These are phyloP conservation scores for Drosophila pectinifera DNA, from an alignment of 1,140 invertebrate genomes.

Conservation along the genomic window DNA sequence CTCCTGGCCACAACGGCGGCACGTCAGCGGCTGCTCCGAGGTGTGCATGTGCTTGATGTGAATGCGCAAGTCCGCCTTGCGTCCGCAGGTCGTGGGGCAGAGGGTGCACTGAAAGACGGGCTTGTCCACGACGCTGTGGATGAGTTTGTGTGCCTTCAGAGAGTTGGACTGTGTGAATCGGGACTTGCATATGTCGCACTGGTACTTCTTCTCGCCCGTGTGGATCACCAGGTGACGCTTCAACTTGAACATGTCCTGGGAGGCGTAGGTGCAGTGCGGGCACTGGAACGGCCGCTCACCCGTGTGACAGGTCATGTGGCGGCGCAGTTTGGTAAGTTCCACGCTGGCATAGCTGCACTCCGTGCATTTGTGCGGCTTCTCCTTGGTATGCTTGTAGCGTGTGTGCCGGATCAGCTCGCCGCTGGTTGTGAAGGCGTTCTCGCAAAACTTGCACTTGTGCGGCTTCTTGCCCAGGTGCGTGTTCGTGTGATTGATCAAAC, in stretches of 20 bases:
- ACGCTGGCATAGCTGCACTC: conserved; percentile 98
- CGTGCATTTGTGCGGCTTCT: conserved; percentile 97
- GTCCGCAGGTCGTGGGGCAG: conserved; percentile 97
- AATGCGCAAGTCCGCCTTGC: conserved; percentile 98
- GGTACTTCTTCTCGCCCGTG: conserved; percentile 93
- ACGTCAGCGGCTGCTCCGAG: conserved; percentile 95
- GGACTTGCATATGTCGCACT: conserved; percentile 96
- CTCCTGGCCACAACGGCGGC: conserved; percentile 96
- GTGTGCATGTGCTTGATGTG: conserved; percentile 98
- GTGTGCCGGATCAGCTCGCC: conserved; percentile 97
- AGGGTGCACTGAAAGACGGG: conserved; percentile 97
- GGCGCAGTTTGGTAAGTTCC: conserved; percentile 95
- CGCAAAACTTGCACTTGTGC: conserved; percentile 97
- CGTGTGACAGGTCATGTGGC: conserved; percentile 97
- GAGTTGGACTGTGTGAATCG: conserved; percentile 98
- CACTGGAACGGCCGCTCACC: conserved; percentile 91
- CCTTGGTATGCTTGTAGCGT: conserved; percentile 96
- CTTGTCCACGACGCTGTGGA: conserved; percentile 96
- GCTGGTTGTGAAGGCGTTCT: conserved; percentile 97
- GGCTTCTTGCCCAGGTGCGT: conserved; percentile 98
- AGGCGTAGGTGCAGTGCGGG: conserved; percentile 98
- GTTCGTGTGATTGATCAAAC: conserved; percentile 97
- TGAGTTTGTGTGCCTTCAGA: conserved; percentile 96
- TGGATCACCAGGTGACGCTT: conserved; percentile 98
- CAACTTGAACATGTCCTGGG: conserved; percentile 98